Evolutionary conservation across 1,140 invertebrate species (phyloP), one percentile per base, ranked within the genome.

Genomic region (Drosophila tristis): DNA sequence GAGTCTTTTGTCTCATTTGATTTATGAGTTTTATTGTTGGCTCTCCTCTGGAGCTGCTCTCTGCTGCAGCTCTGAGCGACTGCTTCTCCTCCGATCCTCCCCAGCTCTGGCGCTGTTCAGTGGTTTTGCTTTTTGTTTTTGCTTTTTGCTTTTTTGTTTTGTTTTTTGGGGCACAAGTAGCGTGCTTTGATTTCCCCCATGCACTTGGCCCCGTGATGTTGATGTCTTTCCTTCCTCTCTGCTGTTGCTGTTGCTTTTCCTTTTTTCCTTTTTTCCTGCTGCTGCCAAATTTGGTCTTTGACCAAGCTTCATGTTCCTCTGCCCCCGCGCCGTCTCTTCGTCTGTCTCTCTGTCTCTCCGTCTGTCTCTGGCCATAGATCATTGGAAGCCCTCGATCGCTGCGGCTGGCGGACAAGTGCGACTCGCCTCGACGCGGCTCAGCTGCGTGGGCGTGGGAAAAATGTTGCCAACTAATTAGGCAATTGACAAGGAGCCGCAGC

Each of bases 11-110:
- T 89, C 85, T 89, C 71, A 77, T 89, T 89, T 89, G 84, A 89
- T 89, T 89, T 89, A 89, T 89, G 84, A 84, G 84, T 89, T 89
- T 89, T 89, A 89, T 89, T 89, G 84, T 89, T 74, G 72, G n/a
- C 49, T 54, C 71, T 66, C 48, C 56, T 55, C 43, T 8, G 16
- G 16, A 0, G 16, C 20, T 48, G 20, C 31, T 57, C 50, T 35
- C 62, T 64, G 15, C 60, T 54, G 54, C 62, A 63, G 64, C 47
- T 58, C 43, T 70, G 63, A 29, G 20, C 35, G 59, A 57, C 9
- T 49, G 50, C 4, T 26, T 49, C 54, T 59, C 6, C 39, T 15
- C 15, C 44, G 55, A 31, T 23, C 25, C 42, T 31, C 5, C 9
- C 39, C 42, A 8, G 4, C n/a, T 15, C 5, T 16, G 23, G 9